Conservation (phyloP, 2,797 vertebrate species). For the Bradypodion pumilum region DNA sequence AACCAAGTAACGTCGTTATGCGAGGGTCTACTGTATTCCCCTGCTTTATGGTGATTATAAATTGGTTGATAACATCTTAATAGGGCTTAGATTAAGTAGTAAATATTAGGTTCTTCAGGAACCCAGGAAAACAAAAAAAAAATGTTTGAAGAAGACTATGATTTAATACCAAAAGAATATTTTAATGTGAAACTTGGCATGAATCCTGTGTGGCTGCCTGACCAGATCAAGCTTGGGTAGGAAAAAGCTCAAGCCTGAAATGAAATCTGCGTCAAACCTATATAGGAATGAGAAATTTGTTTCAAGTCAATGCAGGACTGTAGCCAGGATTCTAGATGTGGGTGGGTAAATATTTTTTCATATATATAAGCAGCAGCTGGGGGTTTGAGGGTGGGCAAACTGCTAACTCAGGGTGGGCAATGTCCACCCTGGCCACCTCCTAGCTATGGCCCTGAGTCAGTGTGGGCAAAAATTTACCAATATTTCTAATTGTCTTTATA, state of each 20-base stretch:
- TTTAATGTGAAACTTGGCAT: neutral
- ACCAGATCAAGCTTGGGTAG: neutral
- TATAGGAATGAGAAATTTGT: neutral
- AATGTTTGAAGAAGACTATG: neutral
- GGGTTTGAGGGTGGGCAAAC: no score
- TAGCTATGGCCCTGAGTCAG: no score
- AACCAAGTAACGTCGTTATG: no score
- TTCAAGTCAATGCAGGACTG: no score
- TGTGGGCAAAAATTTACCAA: neutral
- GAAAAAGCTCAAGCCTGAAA: neutral
- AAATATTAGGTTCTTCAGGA: neutral
- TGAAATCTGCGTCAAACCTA: neutral
- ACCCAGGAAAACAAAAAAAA: neutral
- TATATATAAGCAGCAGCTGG: no score
- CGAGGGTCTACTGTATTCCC: no score
- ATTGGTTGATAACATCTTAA: no score
- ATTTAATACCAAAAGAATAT: neutral
- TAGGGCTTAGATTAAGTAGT: neutral
- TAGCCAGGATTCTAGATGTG: no score
- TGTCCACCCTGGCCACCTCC: no score
- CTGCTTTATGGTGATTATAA: no score
- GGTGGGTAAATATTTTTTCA: no score
- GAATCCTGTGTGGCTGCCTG: neutral
- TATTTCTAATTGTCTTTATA: neutral
- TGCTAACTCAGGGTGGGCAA: no score